A percentile compares a stretch with the other conserved stretches of the same genome.
Evolutionary conservation across 2,888 invertebrate genomes (phyloP).

Genomic region (Pediacus dermestoides): DNA sequence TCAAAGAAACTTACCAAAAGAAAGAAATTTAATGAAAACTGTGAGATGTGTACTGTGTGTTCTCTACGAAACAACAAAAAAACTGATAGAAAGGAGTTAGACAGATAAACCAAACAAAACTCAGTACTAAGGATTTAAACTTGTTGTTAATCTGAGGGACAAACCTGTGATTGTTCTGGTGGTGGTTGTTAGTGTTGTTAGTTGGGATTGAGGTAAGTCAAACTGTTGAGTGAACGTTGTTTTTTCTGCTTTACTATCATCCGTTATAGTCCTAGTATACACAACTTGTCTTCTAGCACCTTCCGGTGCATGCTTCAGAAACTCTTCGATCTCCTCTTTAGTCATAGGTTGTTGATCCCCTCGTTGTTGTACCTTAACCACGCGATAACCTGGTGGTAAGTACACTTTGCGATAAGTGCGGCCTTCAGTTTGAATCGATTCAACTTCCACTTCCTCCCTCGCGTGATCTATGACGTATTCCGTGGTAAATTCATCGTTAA

Average conservation of each 20-base stretch:
- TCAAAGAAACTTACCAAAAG: conserved; percentile 32
- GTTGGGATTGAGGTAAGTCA: conserved; percentile 34
- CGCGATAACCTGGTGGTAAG: too few relatives aligned
- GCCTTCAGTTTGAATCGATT: too few relatives aligned
- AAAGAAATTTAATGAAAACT: not conserved
- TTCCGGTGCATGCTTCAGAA: conserved; percentile 36
- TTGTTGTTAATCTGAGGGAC: conserved; percentile 20
- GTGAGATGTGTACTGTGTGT: conserved; percentile 1
- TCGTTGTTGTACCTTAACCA: conserved; percentile 16
- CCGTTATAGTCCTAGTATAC: conserved; percentile 33
- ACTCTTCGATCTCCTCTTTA: conserved; percentile 38
- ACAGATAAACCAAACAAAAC: too few relatives aligned
- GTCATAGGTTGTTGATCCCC: conserved; percentile 26
- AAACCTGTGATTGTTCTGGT: conserved; percentile 40
- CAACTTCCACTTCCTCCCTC: too few relatives aligned
- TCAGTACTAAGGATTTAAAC: too few relatives aligned
- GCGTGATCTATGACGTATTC: too few relatives aligned
- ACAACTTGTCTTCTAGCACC: conserved; percentile 27
- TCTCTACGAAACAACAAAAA: too few relatives aligned
- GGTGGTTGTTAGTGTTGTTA: conserved; percentile 34
- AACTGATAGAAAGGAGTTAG: too few relatives aligned
- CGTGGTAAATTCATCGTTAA: conserved; percentile 36
- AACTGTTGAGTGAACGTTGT: conserved; percentile 43
- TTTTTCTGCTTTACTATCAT: conserved; percentile 38
- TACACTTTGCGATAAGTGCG: too few relatives aligned